Evolutionary conservation across 2,888 invertebrate genomes (phyloP), one percentile per base, ranked within the genome.

Genomic region (Eupsilia transversa): DNA sequence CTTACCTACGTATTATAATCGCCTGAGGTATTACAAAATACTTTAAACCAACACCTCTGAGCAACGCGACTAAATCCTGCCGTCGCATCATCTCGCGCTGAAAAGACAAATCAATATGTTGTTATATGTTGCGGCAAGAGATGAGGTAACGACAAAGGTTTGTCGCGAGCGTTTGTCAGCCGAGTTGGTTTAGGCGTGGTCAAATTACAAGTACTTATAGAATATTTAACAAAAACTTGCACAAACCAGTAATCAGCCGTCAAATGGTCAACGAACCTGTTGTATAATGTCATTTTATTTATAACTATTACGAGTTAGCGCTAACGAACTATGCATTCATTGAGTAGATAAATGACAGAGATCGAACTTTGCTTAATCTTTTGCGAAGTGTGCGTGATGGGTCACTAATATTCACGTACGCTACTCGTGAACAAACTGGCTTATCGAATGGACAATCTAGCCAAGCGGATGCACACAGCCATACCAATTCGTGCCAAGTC

Each of bases 211-310:
- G 57, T 75, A 17, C 1, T 0, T 41, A 67, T 41, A 61, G 41
- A 70, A 20, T 35, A 56, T 66, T 72, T 59, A 43, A 20, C 46
- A 74, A 84, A 84, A 84, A 71, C 72, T 74, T 75, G 84, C 72
- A 74, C 52, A 67, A 69, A 84, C 82, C 43, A 64, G 72, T 75
- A 61, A 72, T 64, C 65, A 49, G 61, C 52, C 66, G 43, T 74
- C 70, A 70, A 66, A 68, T 23, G 63, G 60, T 82, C 85, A 85
- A 54, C 71, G 79, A 84, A 78, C 83, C 74, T 71, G 69, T 43
- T 77, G 43, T 35, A 52, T 66, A 79, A 75, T 84, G 83, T 78
- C 68, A 68, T 82, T 70, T 77, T 79, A 79, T 82, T 82, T 70
- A 79, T 82, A 81, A 71, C 79, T 70, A 82, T 78, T 82, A 74